Evolutionary conservation across 2,797 vertebrate species (phyloP).

Genomic region (Taenioides sp.): DNA sequence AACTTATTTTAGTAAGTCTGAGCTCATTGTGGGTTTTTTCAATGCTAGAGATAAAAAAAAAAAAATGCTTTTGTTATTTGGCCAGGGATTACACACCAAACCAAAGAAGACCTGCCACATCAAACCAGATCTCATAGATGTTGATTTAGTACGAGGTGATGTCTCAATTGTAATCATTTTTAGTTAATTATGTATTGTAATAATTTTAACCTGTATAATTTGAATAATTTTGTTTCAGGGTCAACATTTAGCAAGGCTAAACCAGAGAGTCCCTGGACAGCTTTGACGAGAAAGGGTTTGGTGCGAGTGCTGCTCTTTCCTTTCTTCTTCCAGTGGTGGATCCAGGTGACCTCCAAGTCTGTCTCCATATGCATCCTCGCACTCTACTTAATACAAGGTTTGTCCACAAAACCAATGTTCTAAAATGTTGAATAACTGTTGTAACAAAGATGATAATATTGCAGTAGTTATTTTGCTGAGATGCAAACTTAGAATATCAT

Average conservation of each 20-base stretch:
- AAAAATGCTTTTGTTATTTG: not conserved
- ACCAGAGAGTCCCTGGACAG: slow-evolving; percentile 93
- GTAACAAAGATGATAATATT: too few relatives aligned
- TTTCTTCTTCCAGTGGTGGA: slow-evolving; percentile 96
- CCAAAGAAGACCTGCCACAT: slow-evolving; percentile 94
- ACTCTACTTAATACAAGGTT: slow-evolving; percentile 95
- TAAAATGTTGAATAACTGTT: not conserved
- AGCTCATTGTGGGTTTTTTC: not conserved
- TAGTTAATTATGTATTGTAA: not conserved
- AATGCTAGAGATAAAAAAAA: not conserved
- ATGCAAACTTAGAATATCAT: too few relatives aligned
- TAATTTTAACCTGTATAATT: not conserved
- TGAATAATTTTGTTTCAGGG: slow-evolving; percentile 69
- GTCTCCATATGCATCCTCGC: slow-evolving; percentile 89
- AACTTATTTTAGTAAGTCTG: not conserved
- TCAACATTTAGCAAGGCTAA: slow-evolving; percentile 98
- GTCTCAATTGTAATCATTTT: not conserved
- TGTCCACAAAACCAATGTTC: slow-evolving; percentile 8
- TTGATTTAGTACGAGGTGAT: slow-evolving; percentile 95
- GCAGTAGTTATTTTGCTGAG: too few relatives aligned
- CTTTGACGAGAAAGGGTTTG: slow-evolving; percentile 92
- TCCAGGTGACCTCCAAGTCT: slow-evolving; percentile 90
- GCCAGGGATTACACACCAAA: slow-evolving; percentile 92
- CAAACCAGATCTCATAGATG: slow-evolving; percentile 96
- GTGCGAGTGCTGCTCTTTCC: slow-evolving; percentile 94